phyloP scores from a whole-genome alignment of 2,888 invertebrate genomes.

The Cepaea hortensis region DNA sequence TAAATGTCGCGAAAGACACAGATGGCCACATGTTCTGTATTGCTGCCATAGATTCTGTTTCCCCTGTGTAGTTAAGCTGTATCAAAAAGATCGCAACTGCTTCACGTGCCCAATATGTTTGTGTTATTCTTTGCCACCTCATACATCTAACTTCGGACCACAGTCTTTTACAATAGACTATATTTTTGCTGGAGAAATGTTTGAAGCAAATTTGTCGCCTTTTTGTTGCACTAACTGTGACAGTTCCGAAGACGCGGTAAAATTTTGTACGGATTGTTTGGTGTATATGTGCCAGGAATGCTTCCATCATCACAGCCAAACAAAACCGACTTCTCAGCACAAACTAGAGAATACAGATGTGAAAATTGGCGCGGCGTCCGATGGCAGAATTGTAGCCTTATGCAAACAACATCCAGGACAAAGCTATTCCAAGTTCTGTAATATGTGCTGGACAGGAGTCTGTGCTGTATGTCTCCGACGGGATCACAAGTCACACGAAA shows the following conservation, averaged over 20 bases:
- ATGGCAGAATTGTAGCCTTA: not conserved
- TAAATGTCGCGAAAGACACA: not conserved
- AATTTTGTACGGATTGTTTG: constrained; percentile 24
- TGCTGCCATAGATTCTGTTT: constrained; percentile 42
- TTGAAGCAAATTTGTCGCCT: not conserved
- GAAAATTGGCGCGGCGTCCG: not conserved
- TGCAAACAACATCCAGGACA: constrained; percentile 22
- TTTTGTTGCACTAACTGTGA: constrained; percentile 37
- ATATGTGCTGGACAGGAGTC: not conserved
- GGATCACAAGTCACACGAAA: not conserved
- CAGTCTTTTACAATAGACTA: not conserved
- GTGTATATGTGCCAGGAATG: constrained; percentile 28
- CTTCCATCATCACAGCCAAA: not conserved
- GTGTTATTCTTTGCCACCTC: not conserved
- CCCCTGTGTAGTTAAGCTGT: constrained; percentile 14
- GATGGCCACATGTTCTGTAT: constrained; percentile 41
- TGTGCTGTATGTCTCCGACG: not conserved
- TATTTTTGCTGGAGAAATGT: not conserved
- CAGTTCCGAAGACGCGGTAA: not conserved
- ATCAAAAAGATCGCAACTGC: not conserved
- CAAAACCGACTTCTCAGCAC: not conserved
- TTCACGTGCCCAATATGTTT: constrained; percentile 31
- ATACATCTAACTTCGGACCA: not conserved
- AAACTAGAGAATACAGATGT: not conserved
- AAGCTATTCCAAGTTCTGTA: not conserved